A percentile compares a stretch with the other conserved stretches of the same genome.
Evolutionary conservation across 2,797 vertebrate species (phyloP).

Genomic region (Lemur catta): DNA sequence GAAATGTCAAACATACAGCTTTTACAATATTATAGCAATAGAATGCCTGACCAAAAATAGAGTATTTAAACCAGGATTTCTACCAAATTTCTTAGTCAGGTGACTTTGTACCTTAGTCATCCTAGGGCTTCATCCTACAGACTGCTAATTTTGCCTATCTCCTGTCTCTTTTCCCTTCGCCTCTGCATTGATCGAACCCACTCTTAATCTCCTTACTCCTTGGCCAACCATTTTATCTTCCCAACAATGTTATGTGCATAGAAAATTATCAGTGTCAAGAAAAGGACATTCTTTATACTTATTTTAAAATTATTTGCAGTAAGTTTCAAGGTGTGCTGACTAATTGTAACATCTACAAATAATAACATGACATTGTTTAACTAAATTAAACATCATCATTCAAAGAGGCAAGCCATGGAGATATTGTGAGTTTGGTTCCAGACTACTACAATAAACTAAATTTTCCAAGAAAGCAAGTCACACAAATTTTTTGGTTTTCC

Average conservation of each 20-base stretch:
- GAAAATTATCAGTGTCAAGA: neutral
- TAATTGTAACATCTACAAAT: neutral
- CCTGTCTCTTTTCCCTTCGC: neutral
- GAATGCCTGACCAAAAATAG: neutral
- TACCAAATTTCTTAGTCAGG: neutral
- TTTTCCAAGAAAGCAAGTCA: neutral
- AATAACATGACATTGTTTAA: neutral
- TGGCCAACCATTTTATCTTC: neutral
- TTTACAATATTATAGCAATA: neutral
- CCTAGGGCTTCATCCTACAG: neutral
- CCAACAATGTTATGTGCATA: neutral
- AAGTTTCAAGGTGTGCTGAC: neutral
- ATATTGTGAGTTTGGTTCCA: neutral
- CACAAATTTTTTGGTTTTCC: neutral
- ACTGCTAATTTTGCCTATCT: neutral
- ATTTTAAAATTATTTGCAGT: neutral
- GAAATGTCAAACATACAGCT: neutral
- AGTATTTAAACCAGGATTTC: neutral
- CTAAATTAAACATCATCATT: neutral
- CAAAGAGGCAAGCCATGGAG: neutral
- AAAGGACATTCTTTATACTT: neutral
- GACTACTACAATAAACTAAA: neutral
- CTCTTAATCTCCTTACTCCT: neutral
- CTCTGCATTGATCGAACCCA: neutral
- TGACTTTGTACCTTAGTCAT: neutral